Conservation (phyloP, 1,140 invertebrate species). For the Drosophila paulistorum region DNA sequence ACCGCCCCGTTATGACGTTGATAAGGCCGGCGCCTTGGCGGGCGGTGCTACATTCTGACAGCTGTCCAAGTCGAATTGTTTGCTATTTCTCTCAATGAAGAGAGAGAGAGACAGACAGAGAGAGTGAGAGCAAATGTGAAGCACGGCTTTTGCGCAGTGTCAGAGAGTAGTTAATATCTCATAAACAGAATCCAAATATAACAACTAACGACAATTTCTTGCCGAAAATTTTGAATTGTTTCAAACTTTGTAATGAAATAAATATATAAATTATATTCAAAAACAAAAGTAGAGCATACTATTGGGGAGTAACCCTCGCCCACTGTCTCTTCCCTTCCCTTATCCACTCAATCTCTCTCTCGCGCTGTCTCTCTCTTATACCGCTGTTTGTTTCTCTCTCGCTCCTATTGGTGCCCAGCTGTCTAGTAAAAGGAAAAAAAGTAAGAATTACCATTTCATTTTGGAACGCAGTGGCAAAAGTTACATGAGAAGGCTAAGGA, state of each 20-base stretch:
- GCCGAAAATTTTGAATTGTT: neutral
- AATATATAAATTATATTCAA: too few species aligned
- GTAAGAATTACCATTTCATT: constrained; percentile 35
- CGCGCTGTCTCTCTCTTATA: constrained; percentile 13
- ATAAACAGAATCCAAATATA: neutral
- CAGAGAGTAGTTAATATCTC: constrained; percentile 1
- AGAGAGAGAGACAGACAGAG: constrained; percentile 9
- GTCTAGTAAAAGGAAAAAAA: constrained; percentile 52
- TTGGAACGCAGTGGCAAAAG: constrained; percentile 76
- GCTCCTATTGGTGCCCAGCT: constrained; percentile 66
- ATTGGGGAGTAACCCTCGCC: neutral
- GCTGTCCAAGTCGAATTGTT: constrained; percentile 35
- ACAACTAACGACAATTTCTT: too few species aligned
- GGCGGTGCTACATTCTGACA: constrained; percentile 28
- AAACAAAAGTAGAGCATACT: too few species aligned
- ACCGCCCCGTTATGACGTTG: constrained; percentile 45
- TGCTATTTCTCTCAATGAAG: constrained; percentile 11
- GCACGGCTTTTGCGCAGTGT: constrained; percentile 10
- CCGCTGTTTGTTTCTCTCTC: constrained; percentile 30
- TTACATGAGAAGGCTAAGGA: constrained; percentile 78
- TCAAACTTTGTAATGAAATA: neutral
- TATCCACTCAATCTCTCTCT: neutral
- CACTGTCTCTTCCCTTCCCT: neutral
- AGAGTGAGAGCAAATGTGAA: neutral
- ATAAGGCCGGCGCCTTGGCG: constrained; percentile 35